Conservation (phyloP, 2,113 vertebrate species). For the Thunnus thynnus region DNA sequence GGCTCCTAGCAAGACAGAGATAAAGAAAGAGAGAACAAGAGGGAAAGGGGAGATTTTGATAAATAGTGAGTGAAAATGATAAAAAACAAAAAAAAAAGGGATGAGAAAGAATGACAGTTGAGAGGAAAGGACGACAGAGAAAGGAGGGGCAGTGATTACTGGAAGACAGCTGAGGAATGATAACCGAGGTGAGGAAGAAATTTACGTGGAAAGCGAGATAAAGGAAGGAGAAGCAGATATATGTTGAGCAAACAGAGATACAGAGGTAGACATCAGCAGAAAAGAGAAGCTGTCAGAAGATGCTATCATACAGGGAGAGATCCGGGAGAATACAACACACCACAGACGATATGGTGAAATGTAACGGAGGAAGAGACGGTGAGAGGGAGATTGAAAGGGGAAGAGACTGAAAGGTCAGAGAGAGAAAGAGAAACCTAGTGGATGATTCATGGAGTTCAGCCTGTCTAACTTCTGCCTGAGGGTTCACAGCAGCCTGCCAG, state of each 20-base stretch:
- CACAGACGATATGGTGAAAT: slow-evolving; percentile 37
- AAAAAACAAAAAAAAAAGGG: slow-evolving; percentile 6
- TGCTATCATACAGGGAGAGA: slow-evolving; percentile 46
- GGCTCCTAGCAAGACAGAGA: slow-evolving; percentile 29
- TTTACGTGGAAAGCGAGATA: slow-evolving; percentile 38
- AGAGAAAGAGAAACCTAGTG: slow-evolving; percentile 49
- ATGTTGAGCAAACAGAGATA: slow-evolving; percentile 37
- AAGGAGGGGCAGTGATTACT: slow-evolving; percentile 49
- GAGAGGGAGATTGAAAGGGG: slow-evolving; percentile 56
- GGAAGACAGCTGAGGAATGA: slow-evolving; percentile 56
- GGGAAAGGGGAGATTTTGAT: slow-evolving; percentile 8
- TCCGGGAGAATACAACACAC: slow-evolving; percentile 14
- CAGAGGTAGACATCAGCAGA: slow-evolving; percentile 21
- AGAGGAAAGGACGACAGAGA: slow-evolving; percentile 53
- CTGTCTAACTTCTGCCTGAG: slow-evolving; percentile 67
- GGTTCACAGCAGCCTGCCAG: slow-evolving; percentile 55
- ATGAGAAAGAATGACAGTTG: slow-evolving; percentile 53
- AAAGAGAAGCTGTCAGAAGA: slow-evolving; percentile 62
- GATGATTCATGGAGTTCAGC: slow-evolving; percentile 72
- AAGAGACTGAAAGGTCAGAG: slow-evolving; percentile 69
- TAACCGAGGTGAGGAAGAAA: slow-evolving; percentile 31
- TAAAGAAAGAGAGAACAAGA: not conserved
- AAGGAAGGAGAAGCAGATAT: slow-evolving; percentile 38
- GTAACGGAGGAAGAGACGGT: slow-evolving; percentile 44
- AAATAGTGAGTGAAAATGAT: slow-evolving; percentile 2